Conservation (phyloP, 2,797 vertebrate genomes). For the Halcyon badia region DNA sequence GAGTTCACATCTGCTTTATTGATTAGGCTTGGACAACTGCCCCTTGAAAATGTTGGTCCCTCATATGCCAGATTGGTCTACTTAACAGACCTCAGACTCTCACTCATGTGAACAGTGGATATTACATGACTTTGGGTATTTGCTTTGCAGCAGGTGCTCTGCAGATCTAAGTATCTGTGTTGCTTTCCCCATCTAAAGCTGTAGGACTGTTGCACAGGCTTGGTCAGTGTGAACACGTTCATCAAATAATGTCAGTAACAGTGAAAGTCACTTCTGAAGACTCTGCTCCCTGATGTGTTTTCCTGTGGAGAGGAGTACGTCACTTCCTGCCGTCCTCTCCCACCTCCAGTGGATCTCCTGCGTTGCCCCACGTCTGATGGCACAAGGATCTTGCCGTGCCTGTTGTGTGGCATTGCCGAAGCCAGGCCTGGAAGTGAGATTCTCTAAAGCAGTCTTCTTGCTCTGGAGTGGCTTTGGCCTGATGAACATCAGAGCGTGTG, state of each 20-base stretch:
- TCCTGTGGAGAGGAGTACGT: not conserved
- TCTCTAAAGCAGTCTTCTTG: not conserved
- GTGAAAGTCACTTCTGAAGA: not conserved
- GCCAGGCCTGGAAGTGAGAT: not conserved
- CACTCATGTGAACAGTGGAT: accelerated
- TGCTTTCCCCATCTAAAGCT: not conserved
- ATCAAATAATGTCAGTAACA: not conserved
- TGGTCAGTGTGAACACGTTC: not conserved
- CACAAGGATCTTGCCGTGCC: not conserved
- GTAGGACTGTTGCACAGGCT: not conserved
- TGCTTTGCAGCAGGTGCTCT: not conserved
- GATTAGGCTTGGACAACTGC: not conserved
- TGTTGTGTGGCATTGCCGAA: not conserved
- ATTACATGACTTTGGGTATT: not conserved
- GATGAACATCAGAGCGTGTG: not conserved
- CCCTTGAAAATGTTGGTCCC: not conserved
- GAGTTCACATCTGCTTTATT: not conserved
- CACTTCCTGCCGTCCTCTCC: not conserved
- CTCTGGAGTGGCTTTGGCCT: not conserved
- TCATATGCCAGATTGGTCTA: not conserved
- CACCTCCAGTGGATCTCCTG: not conserved
- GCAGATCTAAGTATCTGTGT: not conserved
- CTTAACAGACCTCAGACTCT: not conserved
- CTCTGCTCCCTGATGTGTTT: not conserved
- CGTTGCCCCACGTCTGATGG: not conserved